Evolutionary conservation across 1,140 invertebrate species (phyloP).

Genomic region (Saccostrea echinata): DNA sequence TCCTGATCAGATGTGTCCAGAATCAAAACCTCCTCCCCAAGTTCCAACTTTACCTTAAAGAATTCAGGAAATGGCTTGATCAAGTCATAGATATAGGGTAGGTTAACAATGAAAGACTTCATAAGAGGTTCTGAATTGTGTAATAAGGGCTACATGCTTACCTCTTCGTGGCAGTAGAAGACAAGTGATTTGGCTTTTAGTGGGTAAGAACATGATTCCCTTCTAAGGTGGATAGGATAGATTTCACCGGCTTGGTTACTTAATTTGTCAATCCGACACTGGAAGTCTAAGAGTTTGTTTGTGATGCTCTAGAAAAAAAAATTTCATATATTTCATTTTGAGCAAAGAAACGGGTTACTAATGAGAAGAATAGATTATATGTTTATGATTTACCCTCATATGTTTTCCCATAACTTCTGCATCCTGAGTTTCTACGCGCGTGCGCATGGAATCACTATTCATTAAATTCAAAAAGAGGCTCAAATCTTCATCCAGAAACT

Average conservation of each 20-base stretch:
- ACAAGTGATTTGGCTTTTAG: constrained; percentile 71
- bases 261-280: constrained; percentile 67
- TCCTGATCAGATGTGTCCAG: constrained; percentile 73
- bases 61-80: background rate
- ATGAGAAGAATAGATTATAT: background rate
- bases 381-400: constrained; percentile 47
- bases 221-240: constrained; percentile 71
- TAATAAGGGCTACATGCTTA: constrained; percentile 37
- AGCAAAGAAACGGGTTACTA: background rate
- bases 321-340: background rate
- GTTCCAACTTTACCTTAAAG: constrained; percentile 45
- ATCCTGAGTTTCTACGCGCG: constrained; percentile 67
- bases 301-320: constrained; percentile 67
- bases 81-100: background rate
- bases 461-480: constrained; percentile 68
- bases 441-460: constrained; percentile 67
- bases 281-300: constrained; percentile 68
- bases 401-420: constrained; percentile 62
- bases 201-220: constrained; percentile 65
- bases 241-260: constrained; percentile 63
- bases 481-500: constrained; percentile 72
- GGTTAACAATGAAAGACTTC: background rate
- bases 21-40: constrained; percentile 65
- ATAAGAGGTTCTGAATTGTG: background rate
- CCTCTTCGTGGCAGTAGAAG: constrained; percentile 71